Conservation (phyloP, 2,797 vertebrate species). For the Sphenopsis melanotis region DNA sequence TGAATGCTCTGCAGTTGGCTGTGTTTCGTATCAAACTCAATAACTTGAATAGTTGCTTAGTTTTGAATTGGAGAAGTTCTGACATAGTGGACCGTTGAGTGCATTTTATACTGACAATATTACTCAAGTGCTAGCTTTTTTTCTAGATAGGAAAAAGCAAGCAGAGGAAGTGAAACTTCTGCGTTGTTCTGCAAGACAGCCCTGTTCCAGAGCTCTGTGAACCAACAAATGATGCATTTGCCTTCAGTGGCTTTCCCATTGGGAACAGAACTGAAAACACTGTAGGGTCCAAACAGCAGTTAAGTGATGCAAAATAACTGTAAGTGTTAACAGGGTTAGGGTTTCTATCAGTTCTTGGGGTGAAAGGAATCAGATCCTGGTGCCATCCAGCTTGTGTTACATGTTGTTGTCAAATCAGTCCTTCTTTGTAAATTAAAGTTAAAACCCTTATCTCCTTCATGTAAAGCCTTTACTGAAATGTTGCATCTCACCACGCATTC, state of each 20-base stretch:
- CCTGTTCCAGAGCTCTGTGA: not conserved
- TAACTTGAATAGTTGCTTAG: not conserved
- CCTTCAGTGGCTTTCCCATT: not conserved
- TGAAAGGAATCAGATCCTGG: not conserved
- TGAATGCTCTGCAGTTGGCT: not conserved
- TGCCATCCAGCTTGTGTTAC: not conserved
- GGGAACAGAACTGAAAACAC: not conserved
- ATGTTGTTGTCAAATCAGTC: not conserved
- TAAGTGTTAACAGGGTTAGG: not conserved
- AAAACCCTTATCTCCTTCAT: not conserved
- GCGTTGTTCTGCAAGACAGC: not conserved
- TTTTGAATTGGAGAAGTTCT: not conserved
- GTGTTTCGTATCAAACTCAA: not conserved
- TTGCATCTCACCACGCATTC: rapidly evolving
- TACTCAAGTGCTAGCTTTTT: not conserved
- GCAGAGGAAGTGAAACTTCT: not conserved
- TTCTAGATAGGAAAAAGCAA: not conserved
- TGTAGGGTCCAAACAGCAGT: not conserved
- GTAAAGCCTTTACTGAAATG: not conserved
- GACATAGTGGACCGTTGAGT: not conserved
- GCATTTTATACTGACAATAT: not conserved
- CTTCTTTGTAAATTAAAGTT: not conserved
- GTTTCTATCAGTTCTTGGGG: not conserved
- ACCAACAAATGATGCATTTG: not conserved
- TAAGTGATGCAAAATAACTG: not conserved